Base-by-base conservation (phyloP, 2,113 vertebrate genomes). In the Falcunculus frontatus region DNA sequence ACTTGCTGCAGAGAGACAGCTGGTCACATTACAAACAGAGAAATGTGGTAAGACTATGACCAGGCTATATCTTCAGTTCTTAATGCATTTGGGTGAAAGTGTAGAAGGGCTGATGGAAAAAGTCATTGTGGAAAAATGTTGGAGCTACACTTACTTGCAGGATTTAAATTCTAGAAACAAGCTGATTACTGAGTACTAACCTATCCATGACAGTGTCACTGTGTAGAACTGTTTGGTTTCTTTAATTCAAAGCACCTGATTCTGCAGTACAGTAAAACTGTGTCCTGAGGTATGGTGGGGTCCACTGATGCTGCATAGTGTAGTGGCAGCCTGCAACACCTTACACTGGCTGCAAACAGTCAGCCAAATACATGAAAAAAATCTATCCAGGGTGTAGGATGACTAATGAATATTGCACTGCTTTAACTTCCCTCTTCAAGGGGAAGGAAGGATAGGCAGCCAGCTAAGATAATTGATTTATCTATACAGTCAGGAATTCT, bases 221-320 rank as follows among this genome's bases (percentile, higher is more conserved):
- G n/a, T 86, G 89, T 76, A 52, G 37, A 94, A 9, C 5, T 39
- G 62, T 93, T 96, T 96, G 91, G 79, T 92, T 96, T 97, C 53
- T 83, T 73, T 69, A 42, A 76, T 94, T 94, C 74, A 75, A 91
- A 96, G 90, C 93, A 96, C 90, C 88, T 92, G 69, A 59, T 84
- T 94, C 91, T 96, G 68, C 47, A 95, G 81, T 74, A 37, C 86
- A 95, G 76, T 91, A 92, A 39, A 96, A 88, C 67, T 86, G 88
- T 81, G 74, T 96, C 95, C 97, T 97, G 97, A 97, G 96, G 90
- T 73, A 60, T 90, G 77, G 76, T 86, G 90, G 74, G 88, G 90
- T 90, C 84, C 84, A 83, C 93, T 70, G 68, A 49, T 72, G 90
- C 84, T 92, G 92, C 82, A 89, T 42, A 91, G 91, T 78, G 86